Evolutionary conservation across 1,140 invertebrate genomes (phyloP).

Genomic region (Apis cerana): DNA sequence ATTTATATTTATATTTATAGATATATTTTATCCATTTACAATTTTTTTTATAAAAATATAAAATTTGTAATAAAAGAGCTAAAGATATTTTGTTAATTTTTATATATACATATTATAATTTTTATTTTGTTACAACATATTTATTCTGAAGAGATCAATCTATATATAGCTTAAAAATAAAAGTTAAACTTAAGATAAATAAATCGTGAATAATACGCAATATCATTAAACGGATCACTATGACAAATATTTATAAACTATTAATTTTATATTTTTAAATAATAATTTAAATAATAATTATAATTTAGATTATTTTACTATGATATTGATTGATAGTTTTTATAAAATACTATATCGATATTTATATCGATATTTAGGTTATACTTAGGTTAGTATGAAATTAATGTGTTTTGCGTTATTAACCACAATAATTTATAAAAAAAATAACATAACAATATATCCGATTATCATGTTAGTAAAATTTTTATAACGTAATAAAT

Average conservation of each 20-base stretch:
- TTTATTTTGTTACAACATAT: no score
- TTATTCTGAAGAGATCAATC: no score
- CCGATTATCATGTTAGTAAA: no score
- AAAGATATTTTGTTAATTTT: no score
- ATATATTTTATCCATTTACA: background rate
- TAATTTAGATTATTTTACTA: background rate
- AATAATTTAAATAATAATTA: background rate
- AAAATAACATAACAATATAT: background rate
- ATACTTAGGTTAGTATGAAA: background rate
- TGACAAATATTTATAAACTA: background rate
- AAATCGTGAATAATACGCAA: no score
- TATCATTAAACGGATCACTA: background rate
- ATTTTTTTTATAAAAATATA: background rate
- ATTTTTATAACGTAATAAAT: background rate
- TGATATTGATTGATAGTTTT: background rate
- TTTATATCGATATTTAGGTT: conserved; percentile 20
- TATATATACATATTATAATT: no score
- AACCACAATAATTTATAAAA: background rate
- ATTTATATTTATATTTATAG: background rate
- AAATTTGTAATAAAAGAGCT: background rate
- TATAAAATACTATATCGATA: background rate
- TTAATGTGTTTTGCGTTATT: background rate
- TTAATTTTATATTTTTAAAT: conserved; percentile 4
- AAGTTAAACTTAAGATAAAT: background rate
- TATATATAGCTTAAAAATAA: background rate